Evolutionary conservation across 2,797 vertebrate genomes (phyloP), one percentile per base, ranked within the genome.

Genomic region (Centropyge bicolor): DNA sequence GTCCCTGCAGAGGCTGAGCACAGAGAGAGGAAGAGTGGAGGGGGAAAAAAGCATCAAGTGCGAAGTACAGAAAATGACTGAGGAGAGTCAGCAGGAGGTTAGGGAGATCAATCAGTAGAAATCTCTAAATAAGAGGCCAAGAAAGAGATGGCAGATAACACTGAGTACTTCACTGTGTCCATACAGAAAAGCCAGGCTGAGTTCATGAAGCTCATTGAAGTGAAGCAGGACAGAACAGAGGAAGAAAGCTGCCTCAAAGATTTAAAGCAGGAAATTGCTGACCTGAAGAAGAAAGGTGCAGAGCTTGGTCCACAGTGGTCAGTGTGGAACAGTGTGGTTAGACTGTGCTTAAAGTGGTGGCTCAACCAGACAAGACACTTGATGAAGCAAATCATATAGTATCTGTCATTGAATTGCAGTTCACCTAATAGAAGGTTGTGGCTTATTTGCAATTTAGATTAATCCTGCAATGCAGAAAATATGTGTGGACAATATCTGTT

Each of bases 361-460:
- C 24, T 64, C 31, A 65, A 8, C n/a, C 31, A 55, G 41, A 54
- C 36, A 14, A 46, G 59, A 48, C 48, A 0, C 24, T 41, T 11
- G 5, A 8, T 36, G 43, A 45, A 64, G 31, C 41, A 40, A 12
- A 46, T 20, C 13, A 52, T 12, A 41, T 16, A 40, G 38, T 22
- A 24, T 61, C 22, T 45, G 17, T 60, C 16, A 19, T 1, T 51
- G 17, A 3, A 52, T 43, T 27, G 4, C n/a, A 41, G 13, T 55
- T 61, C 10, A 22, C 27, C 8, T 20, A 1, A 6, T 41, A 61
- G 16, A 45, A 45, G 61, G 43, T 4, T 67, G 31, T 24, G 10
- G 40, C 60, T 45, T 14, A 65, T 65, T 82, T 74, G n/a, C 27
- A 55, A n/a, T n/a, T 70, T 6, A 54, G 31, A 57, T 72, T 61